Base-by-base conservation (phyloP, 2,113 vertebrate species). In the Nibea coibor region DNA sequence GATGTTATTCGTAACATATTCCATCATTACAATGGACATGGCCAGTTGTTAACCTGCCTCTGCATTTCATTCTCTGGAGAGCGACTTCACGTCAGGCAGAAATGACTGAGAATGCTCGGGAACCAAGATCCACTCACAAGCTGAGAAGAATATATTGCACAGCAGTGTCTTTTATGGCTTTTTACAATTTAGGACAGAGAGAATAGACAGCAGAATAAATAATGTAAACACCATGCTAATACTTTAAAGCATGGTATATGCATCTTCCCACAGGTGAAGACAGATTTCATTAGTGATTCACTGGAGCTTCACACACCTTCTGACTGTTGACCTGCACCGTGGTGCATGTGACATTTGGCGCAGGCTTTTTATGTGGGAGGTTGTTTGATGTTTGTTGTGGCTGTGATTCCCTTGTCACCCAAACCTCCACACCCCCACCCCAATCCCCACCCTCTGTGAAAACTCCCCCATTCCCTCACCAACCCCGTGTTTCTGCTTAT, bases 321-420 rank as follows among this genome's bases (percentile, higher is more conserved):
- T 72, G 43, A 82, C 54, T 72, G 66, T 67, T 62, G 53, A 75
- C 70, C 84, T 54, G 58, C 53, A 57, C 10, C 7, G 10, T 20
- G 42, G 45, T 54, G 26, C 62, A 12, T 45, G 16, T 79, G 80
- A 78, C 80, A 66, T 86, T 82, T 75, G n/a, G 20, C 15, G 10
- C 19, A 51, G 42, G n/a, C 73, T 51, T 56, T 81, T 73, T 19
- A 72, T 78, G 57, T 73, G 2, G 20, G 57, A 73, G 42, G 7
- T 28, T 47, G 48, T 77, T 77, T 73, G 47, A 72, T 85, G 66
- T 72, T 54, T 53, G 48, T 42, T 19, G 15, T 62, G 48, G 50
- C 50, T 70, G 39, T 26, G 2, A 70, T 50, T 62, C 56, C 39
- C 39, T 31, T 5, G 26, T 54, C 69, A 50, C 61, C 65, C 9